Evolutionary conservation across 2,888 invertebrate genomes (phyloP).

Genomic region (Drosophila pseudotalamancana): DNA sequence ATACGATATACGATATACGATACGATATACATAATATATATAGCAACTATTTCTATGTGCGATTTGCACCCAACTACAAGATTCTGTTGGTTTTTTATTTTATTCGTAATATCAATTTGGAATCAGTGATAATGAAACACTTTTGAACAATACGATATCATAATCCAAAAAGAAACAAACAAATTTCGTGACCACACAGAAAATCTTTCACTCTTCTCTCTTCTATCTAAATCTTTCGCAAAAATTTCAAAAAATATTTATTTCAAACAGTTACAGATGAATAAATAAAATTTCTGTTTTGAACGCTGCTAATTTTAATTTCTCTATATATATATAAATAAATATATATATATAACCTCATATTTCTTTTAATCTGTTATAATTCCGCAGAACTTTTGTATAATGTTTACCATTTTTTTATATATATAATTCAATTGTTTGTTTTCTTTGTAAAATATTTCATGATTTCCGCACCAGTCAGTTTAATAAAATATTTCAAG

Average conservation of each 20-base stretch:
- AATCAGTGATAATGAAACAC: constrained; percentile 39
- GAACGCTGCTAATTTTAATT: constrained; percentile 67
- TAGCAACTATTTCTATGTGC: constrained; percentile 35
- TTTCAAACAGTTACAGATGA: constrained; percentile 56
- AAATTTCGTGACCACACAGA: constrained; percentile 58
- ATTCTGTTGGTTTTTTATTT: constrained; percentile 22
- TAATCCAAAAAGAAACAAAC: constrained; percentile 40
- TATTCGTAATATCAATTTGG: constrained; percentile 26
- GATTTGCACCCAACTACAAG: constrained; percentile 27
- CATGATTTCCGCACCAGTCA: constrained; percentile 70
- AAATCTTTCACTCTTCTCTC: constrained; percentile 68
- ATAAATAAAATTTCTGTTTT: constrained; percentile 53
- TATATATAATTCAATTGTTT: constrained; percentile 21
- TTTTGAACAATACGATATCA: constrained; percentile 35
- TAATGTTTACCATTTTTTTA: constrained; percentile 53
- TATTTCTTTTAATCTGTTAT: constrained; percentile 35
- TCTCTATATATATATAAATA: constrained; percentile 18
- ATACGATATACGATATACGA: constrained; percentile 31
- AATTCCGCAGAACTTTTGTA: constrained; percentile 65
- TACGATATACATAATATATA: no score
- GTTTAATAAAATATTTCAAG: constrained; percentile 50
- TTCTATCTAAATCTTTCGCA: constrained; percentile 63
- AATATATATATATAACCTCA: constrained; percentile 28
- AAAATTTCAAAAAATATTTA: constrained; percentile 31
- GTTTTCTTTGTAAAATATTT: constrained; percentile 52